These are phyloP conservation scores for Brachypterus glaber DNA, from an alignment of 2,888 invertebrate genomes.

Conservation along the genomic window DNA sequence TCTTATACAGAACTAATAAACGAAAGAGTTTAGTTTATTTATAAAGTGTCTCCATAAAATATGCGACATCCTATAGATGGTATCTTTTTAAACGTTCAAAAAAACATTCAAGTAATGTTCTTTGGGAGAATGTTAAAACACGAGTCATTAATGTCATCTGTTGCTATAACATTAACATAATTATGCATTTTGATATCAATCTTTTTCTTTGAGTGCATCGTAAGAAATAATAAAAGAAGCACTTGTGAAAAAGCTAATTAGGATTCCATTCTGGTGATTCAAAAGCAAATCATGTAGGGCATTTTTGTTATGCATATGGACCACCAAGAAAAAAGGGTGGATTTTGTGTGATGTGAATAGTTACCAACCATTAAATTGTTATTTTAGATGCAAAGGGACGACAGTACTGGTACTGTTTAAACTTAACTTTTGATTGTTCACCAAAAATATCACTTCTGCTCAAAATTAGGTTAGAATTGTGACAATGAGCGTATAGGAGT, in stretches of 20 bases:
- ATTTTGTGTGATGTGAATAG: too few species aligned
- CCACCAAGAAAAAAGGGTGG: too few species aligned
- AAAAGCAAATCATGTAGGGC: too few species aligned
- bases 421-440: too few species aligned
- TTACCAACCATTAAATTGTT: too few species aligned
- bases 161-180: conserved; percentile 32
- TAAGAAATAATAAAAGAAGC: not conserved
- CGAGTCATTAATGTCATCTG: conserved; percentile 32
- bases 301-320: too few species aligned
- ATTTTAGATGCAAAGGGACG: too few species aligned
- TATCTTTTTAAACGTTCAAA: conserved; percentile 20
- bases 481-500: too few species aligned
- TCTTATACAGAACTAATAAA: conserved; percentile 16
- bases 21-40: conserved; percentile 20
- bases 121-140: conserved; percentile 22
- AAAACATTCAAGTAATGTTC: conserved; percentile 24
- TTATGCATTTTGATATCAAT: conserved; percentile 31
- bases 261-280: too few species aligned
- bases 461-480: too few species aligned
- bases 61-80: conserved; percentile 19
- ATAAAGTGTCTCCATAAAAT: conserved; percentile 25
- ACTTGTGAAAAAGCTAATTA: conserved; percentile 1
- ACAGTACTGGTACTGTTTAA: too few species aligned
- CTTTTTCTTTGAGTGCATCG: conserved; percentile 12
- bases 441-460: too few species aligned